Conservation (phyloP, 2,113 vertebrate genomes). For the Mustela lutreola region DNA sequence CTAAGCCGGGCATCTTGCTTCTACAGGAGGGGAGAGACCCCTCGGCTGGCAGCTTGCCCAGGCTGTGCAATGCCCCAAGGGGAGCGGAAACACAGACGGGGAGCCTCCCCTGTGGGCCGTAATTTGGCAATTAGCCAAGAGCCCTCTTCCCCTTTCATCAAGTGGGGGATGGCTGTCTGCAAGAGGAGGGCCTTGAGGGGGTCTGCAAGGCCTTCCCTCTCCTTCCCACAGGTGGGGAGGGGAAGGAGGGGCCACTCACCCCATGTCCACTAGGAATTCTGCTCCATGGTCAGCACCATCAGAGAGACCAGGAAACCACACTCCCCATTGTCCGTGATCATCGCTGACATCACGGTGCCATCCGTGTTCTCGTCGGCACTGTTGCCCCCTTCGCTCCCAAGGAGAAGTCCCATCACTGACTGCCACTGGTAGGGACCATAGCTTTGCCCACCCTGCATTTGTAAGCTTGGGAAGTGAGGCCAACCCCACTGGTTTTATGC, state of each 20-base stretch:
- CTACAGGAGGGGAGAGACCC: background rate
- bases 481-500: accelerated
- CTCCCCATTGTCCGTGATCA: background rate
- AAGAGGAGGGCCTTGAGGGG: background rate
- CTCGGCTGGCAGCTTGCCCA: accelerated
- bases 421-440: accelerated
- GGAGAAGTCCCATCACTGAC: accelerated
- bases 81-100: too few species aligned
- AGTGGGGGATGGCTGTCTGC: background rate
- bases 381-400: accelerated
- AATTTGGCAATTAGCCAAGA: accelerated
- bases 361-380: accelerated
- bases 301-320: accelerated
- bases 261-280: background rate
- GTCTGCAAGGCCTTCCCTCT: accelerated
- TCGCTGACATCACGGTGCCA: accelerated
- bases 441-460: accelerated
- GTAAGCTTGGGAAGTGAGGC: accelerated
- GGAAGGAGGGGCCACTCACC: background rate
- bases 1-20: background rate
- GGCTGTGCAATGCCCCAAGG: accelerated
- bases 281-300: accelerated
- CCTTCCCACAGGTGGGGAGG: background rate
- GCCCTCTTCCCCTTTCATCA: background rate
- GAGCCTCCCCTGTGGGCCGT: accelerated